Conservation (phyloP, 2,888 invertebrate species). For the Lagria hirta region DNA sequence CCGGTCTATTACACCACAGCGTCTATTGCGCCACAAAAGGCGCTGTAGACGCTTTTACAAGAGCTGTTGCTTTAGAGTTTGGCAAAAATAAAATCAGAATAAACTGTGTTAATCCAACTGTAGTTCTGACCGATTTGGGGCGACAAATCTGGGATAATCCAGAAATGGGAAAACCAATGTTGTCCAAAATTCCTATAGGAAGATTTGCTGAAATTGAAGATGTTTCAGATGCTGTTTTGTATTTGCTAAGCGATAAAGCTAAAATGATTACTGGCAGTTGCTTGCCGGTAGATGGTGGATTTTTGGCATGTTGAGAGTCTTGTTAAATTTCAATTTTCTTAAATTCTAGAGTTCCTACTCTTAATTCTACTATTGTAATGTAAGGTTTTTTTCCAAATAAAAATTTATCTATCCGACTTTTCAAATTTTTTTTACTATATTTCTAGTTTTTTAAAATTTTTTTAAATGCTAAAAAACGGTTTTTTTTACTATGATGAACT, state of each 20-base stretch:
- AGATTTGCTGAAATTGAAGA: constrained; percentile 75
- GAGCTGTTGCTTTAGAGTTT: constrained; percentile 80
- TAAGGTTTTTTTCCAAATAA: too few relatives aligned
- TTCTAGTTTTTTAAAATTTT: too few relatives aligned
- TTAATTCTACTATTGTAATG: too few relatives aligned
- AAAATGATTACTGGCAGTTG: constrained; percentile 78
- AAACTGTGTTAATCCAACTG: constrained; percentile 90
- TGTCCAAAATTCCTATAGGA: constrained; percentile 74
- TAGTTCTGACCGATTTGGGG: constrained; percentile 85
- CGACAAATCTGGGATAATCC: constrained; percentile 78
- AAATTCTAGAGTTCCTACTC: too few relatives aligned
- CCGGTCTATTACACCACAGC: constrained; percentile 71
- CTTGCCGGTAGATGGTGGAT: constrained; percentile 84
- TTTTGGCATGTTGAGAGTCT: constrained; percentile 35
- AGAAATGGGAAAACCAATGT: constrained; percentile 65
- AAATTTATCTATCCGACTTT: too few relatives aligned
- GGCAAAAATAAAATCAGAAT: constrained; percentile 79
- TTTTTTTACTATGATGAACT: too few relatives aligned
- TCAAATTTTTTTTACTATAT: too few relatives aligned
- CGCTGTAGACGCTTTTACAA: constrained; percentile 79
- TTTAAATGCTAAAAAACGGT: too few relatives aligned
- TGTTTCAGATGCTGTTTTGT: constrained; percentile 76
- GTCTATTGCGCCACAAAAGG: constrained; percentile 82
- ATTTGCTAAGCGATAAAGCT: constrained; percentile 76
- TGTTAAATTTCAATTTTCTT: too few relatives aligned